Percentiles rank a stretch among this genome's conserved stretches.
phyloP scores from a whole-genome alignment of 2,888 invertebrate genomes.

The Pristionchus fissidentatus region DNA sequence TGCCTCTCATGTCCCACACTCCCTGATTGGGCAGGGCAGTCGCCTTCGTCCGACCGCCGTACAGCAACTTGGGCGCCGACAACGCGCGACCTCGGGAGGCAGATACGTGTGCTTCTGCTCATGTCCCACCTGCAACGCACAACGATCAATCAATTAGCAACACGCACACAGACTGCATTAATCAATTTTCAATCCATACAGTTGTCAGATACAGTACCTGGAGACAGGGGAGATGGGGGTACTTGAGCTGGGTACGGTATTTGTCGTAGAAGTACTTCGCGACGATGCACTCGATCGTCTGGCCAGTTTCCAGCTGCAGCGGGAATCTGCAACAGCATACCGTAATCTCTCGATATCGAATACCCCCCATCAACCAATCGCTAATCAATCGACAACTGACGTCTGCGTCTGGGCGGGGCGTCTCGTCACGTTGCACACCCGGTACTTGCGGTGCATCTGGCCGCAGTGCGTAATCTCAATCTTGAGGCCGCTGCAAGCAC shows the following conservation, averaged over 20 bases:
- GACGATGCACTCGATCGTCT: constrained; percentile 99
- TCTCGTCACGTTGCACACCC: constrained; percentile 98
- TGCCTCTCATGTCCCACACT: constrained; percentile 99
- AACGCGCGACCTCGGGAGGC: constrained; percentile 98
- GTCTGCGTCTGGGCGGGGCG: constrained; percentile 99
- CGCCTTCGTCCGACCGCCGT: constrained; percentile 89
- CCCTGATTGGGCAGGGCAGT: constrained; percentile 98
- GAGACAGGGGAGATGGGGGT: constrained; percentile 96
- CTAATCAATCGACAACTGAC: constrained; percentile 78
- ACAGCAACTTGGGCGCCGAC: constrained; percentile 97
- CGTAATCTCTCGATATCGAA: not conserved
- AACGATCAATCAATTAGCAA: not conserved
- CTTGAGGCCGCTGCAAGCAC: constrained; percentile 92
- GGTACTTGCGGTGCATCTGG: constrained; percentile 96
- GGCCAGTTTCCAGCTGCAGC: constrained; percentile 96
- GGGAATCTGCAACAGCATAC: constrained; percentile 84
- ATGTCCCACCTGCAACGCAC: constrained; percentile 85
- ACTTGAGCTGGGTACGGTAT: constrained; percentile 83
- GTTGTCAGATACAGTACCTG: constrained; percentile 79
- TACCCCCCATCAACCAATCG: not conserved
- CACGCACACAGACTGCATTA: not conserved
- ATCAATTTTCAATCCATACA: not conserved
- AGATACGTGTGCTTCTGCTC: constrained; percentile 99
- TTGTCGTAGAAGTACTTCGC: constrained; percentile 99
- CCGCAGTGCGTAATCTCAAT: constrained; percentile 99